Evolutionary conservation across 2,113 vertebrate genomes (phyloP).

Genomic region (Grus americana): DNA sequence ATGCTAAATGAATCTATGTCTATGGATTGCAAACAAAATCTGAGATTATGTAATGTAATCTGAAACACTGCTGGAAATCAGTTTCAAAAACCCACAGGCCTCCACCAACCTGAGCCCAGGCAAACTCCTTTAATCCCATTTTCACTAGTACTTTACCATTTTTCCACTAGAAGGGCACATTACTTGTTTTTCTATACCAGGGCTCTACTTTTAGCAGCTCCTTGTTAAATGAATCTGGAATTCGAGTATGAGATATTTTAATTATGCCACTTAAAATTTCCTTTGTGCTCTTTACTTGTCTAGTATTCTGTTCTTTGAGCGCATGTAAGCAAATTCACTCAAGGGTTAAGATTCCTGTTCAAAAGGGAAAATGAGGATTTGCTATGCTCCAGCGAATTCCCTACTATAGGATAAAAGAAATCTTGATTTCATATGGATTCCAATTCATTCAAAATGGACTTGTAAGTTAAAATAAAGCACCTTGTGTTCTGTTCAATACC

Average conservation of each 20-base stretch:
- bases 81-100: neutral
- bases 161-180: neutral
- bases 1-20: neutral
- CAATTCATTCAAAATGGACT: neutral
- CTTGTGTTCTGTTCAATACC: neutral
- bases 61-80: neutral
- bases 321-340: neutral
- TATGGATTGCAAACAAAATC: neutral
- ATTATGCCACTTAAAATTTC: neutral
- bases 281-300: neutral
- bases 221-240: neutral
- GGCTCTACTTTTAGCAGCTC: neutral
- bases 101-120: neutral
- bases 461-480: neutral
- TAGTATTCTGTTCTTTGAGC: neutral
- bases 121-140: neutral
- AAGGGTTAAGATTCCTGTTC: neutral
- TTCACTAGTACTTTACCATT: neutral
- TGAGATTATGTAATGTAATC: neutral
- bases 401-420: neutral
- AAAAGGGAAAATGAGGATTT: neutral
- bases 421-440: neutral
- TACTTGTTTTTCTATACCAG: neutral
- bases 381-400: neutral
- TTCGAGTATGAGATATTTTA: neutral